Conservation (phyloP, 1,140 invertebrate species). For the Drosophila ercepeae region DNA sequence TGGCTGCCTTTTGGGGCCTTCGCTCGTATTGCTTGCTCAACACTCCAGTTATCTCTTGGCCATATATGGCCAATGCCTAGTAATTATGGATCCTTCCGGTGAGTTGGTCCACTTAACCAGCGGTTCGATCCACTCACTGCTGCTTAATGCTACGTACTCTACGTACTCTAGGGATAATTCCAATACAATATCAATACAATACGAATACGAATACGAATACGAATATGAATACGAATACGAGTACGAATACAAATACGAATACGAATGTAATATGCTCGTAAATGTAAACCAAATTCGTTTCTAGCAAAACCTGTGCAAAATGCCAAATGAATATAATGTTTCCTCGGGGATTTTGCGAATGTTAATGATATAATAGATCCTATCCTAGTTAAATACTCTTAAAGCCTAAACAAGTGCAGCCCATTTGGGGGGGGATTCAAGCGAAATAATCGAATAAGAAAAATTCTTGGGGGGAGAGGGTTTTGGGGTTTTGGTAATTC, state of each 20-base stretch:
- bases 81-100: slow-evolving; percentile 27
- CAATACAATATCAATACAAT: slow-evolving; percentile 58
- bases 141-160: slow-evolving; percentile 58
- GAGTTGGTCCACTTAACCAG: slow-evolving; percentile 80
- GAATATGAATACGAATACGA: not conserved
- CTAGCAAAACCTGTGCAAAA: slow-evolving; percentile 69
- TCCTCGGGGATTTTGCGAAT: slow-evolving; percentile 7
- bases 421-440: slow-evolving; percentile 32
- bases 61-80: slow-evolving; percentile 36
- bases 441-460: slow-evolving; percentile 16
- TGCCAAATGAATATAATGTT: slow-evolving; percentile 46
- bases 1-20: slow-evolving; percentile 56
- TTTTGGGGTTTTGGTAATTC: not conserved
- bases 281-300: slow-evolving; percentile 71
- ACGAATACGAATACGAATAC: slow-evolving; percentile 39
- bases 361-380: slow-evolving; percentile 18
- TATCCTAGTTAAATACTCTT: slow-evolving; percentile 34
- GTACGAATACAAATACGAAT: slow-evolving; percentile 36
- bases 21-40: slow-evolving; percentile 80
- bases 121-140: slow-evolving; percentile 48
- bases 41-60: slow-evolving; percentile 54
- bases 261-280: slow-evolving; percentile 25
- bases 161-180: slow-evolving; percentile 56
- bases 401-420: slow-evolving; percentile 54
- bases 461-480: slow-evolving; percentile 5